phyloP scores from a whole-genome alignment of 2,888 invertebrate genomes.

The Ametastegia equiseti region DNA sequence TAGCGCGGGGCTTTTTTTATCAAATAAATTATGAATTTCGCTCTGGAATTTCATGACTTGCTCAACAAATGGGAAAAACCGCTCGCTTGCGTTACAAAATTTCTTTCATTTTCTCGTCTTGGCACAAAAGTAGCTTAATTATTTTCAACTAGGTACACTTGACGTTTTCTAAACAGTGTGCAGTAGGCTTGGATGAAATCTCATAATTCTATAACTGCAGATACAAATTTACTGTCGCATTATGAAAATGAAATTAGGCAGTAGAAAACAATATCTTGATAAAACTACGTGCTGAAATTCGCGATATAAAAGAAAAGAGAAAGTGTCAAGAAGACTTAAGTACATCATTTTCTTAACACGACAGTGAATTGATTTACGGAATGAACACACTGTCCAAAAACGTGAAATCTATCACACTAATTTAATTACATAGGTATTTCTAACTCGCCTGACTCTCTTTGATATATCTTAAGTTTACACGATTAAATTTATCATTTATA shows the following conservation, averaged over 20 bases:
- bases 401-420: slow-evolving; percentile 39
- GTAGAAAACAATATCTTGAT: not conserved
- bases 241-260: not conserved
- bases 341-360: slow-evolving; percentile 11
- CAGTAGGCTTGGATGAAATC: slow-evolving; percentile 10
- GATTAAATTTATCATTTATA: slow-evolving; percentile 59
- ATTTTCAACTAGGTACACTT: slow-evolving; percentile 40
- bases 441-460: slow-evolving; percentile 40
- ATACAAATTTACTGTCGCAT: slow-evolving; percentile 34
- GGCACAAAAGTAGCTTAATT: slow-evolving; percentile 61
- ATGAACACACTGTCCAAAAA: slow-evolving; percentile 41
- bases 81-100: slow-evolving; percentile 61
- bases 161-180: slow-evolving; percentile 44
- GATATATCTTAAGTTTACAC: slow-evolving; percentile 45
- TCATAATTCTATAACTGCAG: not conserved
- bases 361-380: slow-evolving; percentile 35
- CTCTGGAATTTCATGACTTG: slow-evolving; percentile 31
- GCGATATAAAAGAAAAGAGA: not conserved
- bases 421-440: slow-evolving; percentile 39
- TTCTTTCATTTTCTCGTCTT: slow-evolving; percentile 53
- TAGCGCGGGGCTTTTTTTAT: slow-evolving; percentile 54
- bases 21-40: slow-evolving; percentile 45
- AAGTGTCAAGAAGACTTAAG: not conserved
- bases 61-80: slow-evolving; percentile 52
- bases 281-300: not conserved